Conservation (phyloP, 2,797 vertebrate species). For the Erethizon dorsatum region DNA sequence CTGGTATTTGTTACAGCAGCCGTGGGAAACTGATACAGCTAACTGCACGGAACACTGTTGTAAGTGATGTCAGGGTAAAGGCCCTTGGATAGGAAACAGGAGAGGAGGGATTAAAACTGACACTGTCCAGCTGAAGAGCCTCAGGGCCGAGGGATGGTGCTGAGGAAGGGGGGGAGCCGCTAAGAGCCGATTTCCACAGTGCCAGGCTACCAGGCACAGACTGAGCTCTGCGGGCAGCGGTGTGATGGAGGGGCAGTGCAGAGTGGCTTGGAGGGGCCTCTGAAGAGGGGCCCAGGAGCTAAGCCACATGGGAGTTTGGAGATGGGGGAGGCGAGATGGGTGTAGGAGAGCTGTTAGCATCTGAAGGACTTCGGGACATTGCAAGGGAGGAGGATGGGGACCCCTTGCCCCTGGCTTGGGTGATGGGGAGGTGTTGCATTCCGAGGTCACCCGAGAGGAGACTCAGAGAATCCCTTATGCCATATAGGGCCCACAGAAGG, state of each 20-base stretch:
- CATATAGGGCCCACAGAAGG: not conserved
- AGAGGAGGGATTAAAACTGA: not conserved
- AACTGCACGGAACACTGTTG: too few relatives aligned
- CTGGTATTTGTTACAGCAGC: not conserved
- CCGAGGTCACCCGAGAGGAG: not conserved
- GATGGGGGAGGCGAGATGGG: not conserved
- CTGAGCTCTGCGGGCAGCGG: not conserved
- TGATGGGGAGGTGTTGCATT: too few relatives aligned
- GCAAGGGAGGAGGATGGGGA: fast-evolving
- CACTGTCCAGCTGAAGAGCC: too few relatives aligned
- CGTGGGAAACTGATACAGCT: not conserved
- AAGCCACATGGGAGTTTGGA: too few relatives aligned
- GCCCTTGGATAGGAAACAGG: not conserved
- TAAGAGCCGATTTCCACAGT: not conserved
- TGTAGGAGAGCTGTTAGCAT: not conserved
- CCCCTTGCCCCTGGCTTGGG: not conserved
- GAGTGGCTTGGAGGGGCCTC: not conserved
- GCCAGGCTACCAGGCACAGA: not conserved
- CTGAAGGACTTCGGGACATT: fast-evolving
- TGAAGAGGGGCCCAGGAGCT: not conserved
- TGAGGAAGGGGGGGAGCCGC: not conserved
- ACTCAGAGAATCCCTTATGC: not conserved
- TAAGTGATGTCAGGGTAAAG: not conserved
- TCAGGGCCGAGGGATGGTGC: not conserved
- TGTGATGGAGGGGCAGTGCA: not conserved